These are phyloP conservation scores for Pachypanchax playfairii DNA, from an alignment of 2,113 vertebrate genomes.

Conservation along the genomic window DNA sequence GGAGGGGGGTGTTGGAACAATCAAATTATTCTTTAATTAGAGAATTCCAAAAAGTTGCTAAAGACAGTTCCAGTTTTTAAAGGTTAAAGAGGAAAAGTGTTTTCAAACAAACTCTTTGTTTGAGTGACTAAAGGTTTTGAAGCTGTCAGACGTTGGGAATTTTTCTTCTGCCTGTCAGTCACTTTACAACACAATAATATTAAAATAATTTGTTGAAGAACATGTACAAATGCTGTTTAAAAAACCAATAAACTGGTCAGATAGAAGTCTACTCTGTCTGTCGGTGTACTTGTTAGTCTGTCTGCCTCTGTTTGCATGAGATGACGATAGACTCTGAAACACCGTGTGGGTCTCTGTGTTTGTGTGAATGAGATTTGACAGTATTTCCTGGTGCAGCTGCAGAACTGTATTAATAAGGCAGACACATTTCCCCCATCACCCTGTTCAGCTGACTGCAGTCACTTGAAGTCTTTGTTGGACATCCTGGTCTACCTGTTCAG, in stretches of 20 bases:
- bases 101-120: too few species aligned
- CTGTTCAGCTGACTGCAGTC: slow-evolving; percentile 14
- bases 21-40: neutral
- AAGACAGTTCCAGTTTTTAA: too few species aligned
- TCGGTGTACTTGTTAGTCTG: slow-evolving; percentile 2
- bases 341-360: slow-evolving; percentile 2
- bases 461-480: slow-evolving; percentile 55
- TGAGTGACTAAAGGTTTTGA: slow-evolving; percentile 1
- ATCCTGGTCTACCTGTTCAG: slow-evolving; percentile 19
- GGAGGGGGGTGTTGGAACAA: neutral
- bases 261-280: too few species aligned
- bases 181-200: too few species aligned
- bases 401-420: slow-evolving; percentile 29
- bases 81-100: too few species aligned
- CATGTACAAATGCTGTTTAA: too few species aligned
- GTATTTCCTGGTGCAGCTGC: slow-evolving; percentile 2
- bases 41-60: too few species aligned
- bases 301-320: slow-evolving; percentile 3
- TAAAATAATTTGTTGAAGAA: too few species aligned
- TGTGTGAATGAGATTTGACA: slow-evolving; percentile 2
- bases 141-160: neutral
- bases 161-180: too few species aligned
- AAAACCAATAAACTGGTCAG: too few species aligned
- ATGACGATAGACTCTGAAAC: neutral
- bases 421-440: slow-evolving; percentile 5